A percentile compares a stretch with the other conserved stretches of the same genome.
Evolutionary conservation across 2,113 vertebrate species (phyloP).

Genomic region (Leuciscus idus): DNA sequence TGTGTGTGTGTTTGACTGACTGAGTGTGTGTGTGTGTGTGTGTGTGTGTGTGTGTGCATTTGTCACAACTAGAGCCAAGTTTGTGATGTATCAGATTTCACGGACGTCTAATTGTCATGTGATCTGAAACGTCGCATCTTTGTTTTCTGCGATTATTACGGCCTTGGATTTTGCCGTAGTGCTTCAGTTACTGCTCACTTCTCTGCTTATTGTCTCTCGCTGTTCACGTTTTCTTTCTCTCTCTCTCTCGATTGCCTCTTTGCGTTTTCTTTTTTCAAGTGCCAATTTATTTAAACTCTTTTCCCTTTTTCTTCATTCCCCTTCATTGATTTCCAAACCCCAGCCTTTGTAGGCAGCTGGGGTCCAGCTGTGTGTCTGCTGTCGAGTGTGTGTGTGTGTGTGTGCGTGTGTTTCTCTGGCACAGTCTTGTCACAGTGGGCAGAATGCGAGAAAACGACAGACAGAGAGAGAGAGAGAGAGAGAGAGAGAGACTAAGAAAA

Average conservation of each 20-base stretch:
- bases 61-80: neutral
- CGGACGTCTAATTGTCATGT: neutral
- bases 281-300: conserved; percentile 84
- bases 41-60: neutral
- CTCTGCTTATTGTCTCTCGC: conserved; percentile 33
- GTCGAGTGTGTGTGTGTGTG: conserved; percentile 56
- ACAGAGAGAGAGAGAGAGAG: conserved; percentile 18
- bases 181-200: conserved; percentile 45
- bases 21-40: too few relatives aligned
- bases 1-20: too few relatives aligned
- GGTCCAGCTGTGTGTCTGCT: conserved; percentile 78
- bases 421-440: conserved; percentile 74
- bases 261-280: conserved; percentile 77
- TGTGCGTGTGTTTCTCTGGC: conserved; percentile 64
- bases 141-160: neutral
- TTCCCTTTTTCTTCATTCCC: conserved; percentile 78
- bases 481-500: conserved; percentile 43
- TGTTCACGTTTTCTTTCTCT: conserved; percentile 36
- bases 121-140: neutral
- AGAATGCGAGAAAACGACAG: conserved; percentile 53
- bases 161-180: neutral
- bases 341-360: conserved; percentile 83
- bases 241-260: conserved; percentile 66
- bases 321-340: conserved; percentile 86
- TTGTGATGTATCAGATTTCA: neutral